A percentile compares a stretch with the other conserved stretches of the same genome.
Evolutionary conservation across 2,113 vertebrate species (phyloP).

Genomic region (Embiotoca jacksoni): DNA sequence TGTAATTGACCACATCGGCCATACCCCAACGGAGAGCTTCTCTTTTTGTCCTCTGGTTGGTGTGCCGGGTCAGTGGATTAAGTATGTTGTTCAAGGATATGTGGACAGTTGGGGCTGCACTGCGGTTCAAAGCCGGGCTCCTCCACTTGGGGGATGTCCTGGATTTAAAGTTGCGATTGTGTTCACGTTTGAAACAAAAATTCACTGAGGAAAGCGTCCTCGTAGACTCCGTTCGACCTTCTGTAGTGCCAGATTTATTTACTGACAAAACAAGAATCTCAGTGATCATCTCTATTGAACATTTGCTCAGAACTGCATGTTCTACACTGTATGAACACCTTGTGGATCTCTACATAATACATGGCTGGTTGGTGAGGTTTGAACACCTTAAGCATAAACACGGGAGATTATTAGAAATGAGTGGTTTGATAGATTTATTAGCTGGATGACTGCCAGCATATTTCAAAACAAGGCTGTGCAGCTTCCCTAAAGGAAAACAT

Average conservation of each 20-base stretch:
- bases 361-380: constrained; percentile 18
- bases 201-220: constrained; percentile 13
- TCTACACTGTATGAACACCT: constrained; percentile 24
- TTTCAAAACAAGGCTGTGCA: not conserved
- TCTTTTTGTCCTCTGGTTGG: constrained; percentile 50
- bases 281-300: constrained; percentile 16
- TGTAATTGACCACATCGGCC: constrained; percentile 16
- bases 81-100: constrained; percentile 57
- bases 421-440: constrained; percentile 17
- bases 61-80: constrained; percentile 53
- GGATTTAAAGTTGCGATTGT: constrained; percentile 58
- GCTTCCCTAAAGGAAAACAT: not conserved
- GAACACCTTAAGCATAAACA: constrained; percentile 19
- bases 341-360: constrained; percentile 35
- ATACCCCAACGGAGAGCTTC: constrained; percentile 4
- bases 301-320: constrained; percentile 11
- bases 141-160: constrained; percentile 66
- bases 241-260: not conserved
- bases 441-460: not conserved
- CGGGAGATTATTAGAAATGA: constrained; percentile 10
- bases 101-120: constrained; percentile 35
- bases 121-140: constrained; percentile 48
- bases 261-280: constrained; percentile 25
- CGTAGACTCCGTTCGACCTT: constrained; percentile 16
- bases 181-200: constrained; percentile 45